These are phyloP conservation scores for Oreotrochilus melanogaster DNA, from an alignment of 2,113 vertebrate genomes.

Conservation along the genomic window DNA sequence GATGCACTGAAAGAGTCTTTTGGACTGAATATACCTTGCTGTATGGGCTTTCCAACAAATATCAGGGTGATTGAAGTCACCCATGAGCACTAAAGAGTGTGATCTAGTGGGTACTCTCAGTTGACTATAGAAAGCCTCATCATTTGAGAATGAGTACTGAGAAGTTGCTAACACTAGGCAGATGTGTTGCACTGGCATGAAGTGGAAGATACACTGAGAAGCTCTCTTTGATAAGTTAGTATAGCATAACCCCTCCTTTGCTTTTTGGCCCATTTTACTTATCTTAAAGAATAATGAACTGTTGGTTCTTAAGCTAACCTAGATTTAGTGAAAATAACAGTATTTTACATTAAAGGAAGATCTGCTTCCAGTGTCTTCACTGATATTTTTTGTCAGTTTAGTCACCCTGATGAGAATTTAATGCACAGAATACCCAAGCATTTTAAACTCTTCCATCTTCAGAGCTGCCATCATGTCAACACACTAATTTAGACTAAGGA, in stretches of 20 bases:
- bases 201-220: background rate
- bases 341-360: background rate
- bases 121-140: background rate
- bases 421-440: background rate
- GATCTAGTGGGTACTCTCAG: too few relatives aligned
- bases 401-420: background rate
- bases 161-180: background rate
- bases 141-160: background rate
- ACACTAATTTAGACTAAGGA: slow-evolving; percentile 28
- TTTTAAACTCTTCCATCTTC: background rate
- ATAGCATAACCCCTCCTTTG: fast-evolving
- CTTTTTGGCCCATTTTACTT: fast-evolving
- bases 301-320: background rate
- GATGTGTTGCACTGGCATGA: background rate
- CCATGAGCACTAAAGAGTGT: too few relatives aligned
- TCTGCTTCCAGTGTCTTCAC: background rate
- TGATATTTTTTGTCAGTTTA: background rate
- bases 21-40: too few relatives aligned
- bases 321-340: background rate
- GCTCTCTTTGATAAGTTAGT: background rate
- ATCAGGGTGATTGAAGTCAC: too few relatives aligned
- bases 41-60: too few relatives aligned
- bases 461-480: background rate
- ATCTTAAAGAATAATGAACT: background rate
- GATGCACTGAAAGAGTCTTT: too few relatives aligned